Percentiles rank a stretch among this genome's conserved stretches.
Conservation (phyloP, 2,113 vertebrate genomes). For the Phoenicopterus ruber region DNA sequence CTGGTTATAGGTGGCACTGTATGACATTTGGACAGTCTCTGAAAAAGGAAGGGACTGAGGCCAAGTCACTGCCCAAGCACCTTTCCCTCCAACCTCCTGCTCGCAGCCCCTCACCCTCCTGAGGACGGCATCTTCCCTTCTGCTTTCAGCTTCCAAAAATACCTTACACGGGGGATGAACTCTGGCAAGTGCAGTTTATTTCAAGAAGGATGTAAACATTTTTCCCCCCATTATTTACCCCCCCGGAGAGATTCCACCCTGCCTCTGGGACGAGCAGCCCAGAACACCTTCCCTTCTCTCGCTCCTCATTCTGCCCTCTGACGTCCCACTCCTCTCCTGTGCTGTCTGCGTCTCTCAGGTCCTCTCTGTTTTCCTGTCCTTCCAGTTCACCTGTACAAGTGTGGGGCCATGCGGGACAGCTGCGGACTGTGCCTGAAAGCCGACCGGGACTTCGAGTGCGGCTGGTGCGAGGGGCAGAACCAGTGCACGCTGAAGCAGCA, state of each 20-base stretch:
- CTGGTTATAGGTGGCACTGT: background rate
- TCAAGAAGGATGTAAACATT: background rate
- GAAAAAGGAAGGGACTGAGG: background rate
- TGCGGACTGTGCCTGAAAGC: constrained; percentile 97
- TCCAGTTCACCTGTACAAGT: constrained; percentile 96
- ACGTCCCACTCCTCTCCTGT: accelerated
- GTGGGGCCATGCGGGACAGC: constrained; percentile 91
- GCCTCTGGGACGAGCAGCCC: accelerated
- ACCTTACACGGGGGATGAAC: background rate
- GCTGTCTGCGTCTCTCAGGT: background rate
- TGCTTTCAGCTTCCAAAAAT: background rate
- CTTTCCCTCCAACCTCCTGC: background rate
- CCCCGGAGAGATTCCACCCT: accelerated
- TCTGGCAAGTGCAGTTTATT: background rate
- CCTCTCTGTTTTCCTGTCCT: background rate
- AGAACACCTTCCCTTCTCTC: too few species aligned
- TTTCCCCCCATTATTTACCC: accelerated
- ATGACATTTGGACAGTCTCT: background rate
- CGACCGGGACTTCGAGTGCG: constrained; percentile 90
- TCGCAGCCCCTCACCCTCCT: background rate
- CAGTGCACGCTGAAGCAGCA: constrained; percentile 95
- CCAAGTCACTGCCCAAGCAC: background rate
- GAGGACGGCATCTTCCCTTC: background rate
- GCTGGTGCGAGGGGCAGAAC: constrained; percentile 91
- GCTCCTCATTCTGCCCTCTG: too few species aligned